These are phyloP conservation scores for Hydraecia micacea DNA, from an alignment of 2,888 invertebrate species.

Conservation along the genomic window DNA sequence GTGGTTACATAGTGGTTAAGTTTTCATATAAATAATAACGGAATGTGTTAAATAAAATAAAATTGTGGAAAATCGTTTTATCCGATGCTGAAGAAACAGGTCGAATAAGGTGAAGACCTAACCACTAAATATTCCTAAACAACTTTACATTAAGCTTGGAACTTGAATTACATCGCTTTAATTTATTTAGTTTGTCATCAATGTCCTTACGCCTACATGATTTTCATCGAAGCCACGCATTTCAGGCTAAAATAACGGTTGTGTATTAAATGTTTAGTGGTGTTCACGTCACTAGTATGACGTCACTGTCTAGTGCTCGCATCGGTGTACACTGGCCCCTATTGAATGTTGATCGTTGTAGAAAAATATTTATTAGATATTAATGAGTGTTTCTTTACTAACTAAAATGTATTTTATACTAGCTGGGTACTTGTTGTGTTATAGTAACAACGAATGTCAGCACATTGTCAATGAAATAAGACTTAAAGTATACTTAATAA, in stretches of 20 bases:
- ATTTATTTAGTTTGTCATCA: conserved; percentile 23
- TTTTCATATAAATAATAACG: conserved; percentile 62
- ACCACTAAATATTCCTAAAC: conserved; percentile 54
- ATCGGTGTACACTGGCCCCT: conserved; percentile 68
- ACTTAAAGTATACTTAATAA: conserved; percentile 1
- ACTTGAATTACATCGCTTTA: conserved; percentile 58
- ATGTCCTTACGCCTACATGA: conserved; percentile 40
- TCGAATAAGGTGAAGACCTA: conserved; percentile 43
- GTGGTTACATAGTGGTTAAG: conserved; percentile 64
- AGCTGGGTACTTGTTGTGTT: conserved; percentile 37
- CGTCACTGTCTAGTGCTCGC: conserved; percentile 66
- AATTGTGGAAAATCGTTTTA: conserved; percentile 2
- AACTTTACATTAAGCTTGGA: conserved; percentile 66
- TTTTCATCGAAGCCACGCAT: conserved; percentile 50
- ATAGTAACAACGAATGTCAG: conserved; percentile 19
- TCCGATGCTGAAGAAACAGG: background rate
- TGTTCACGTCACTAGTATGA: conserved; percentile 62
- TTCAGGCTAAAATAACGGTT: conserved; percentile 80
- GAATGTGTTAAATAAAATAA: conserved; percentile 10
- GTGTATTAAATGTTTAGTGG: conserved; percentile 79
- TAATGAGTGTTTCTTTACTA: conserved; percentile 62
- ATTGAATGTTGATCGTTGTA: conserved; percentile 78
- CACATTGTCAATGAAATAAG: conserved; percentile 41
- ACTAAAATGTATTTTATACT: conserved; percentile 37
- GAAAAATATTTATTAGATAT: conserved; percentile 67